phyloP scores from a whole-genome alignment of 2,797 vertebrate genomes.

The Lacerta bilineata region DNA sequence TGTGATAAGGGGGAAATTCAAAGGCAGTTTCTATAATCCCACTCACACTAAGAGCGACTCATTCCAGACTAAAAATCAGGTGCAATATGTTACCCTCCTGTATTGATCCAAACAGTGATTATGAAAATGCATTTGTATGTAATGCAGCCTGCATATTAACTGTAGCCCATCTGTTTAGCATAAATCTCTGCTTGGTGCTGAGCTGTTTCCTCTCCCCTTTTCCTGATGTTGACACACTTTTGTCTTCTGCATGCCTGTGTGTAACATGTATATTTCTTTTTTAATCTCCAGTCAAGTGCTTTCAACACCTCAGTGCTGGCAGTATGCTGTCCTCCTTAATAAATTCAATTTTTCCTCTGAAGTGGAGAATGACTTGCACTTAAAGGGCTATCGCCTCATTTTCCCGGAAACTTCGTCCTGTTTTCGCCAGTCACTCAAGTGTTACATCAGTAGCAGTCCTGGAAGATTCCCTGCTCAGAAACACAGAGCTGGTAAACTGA shows the following conservation, averaged over 20 bases:
- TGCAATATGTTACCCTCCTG: not conserved
- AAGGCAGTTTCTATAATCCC: not conserved
- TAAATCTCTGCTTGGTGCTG: not conserved
- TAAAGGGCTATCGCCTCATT: constrained; percentile 83
- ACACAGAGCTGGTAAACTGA: constrained; percentile 87
- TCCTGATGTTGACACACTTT: not conserved
- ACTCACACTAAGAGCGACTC: not conserved
- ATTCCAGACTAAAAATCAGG: not conserved
- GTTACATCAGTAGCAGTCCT: constrained; percentile 83
- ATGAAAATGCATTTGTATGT: not conserved
- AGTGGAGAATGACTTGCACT: constrained; percentile 80
- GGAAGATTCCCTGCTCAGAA: constrained; percentile 85
- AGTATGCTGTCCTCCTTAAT: constrained; percentile 92
- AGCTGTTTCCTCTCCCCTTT: not conserved
- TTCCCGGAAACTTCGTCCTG: constrained; percentile 69
- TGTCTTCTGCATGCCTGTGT: fast-evolving
- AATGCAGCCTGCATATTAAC: constrained; percentile 5
- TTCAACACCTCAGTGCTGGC: constrained; percentile 87
- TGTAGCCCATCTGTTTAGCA: not conserved
- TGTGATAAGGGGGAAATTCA: not conserved
- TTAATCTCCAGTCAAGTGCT: constrained; percentile 83
- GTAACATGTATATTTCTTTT: constrained; percentile 27
- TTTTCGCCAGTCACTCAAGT: constrained; percentile 80
- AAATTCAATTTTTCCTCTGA: constrained; percentile 82
- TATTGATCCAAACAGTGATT: not conserved